Evolutionary conservation across 92 coral and sea anemone species (phyloP), one percentile per base, ranked within the genome.

Genomic region (Umimayanthus kanabou): DNA sequence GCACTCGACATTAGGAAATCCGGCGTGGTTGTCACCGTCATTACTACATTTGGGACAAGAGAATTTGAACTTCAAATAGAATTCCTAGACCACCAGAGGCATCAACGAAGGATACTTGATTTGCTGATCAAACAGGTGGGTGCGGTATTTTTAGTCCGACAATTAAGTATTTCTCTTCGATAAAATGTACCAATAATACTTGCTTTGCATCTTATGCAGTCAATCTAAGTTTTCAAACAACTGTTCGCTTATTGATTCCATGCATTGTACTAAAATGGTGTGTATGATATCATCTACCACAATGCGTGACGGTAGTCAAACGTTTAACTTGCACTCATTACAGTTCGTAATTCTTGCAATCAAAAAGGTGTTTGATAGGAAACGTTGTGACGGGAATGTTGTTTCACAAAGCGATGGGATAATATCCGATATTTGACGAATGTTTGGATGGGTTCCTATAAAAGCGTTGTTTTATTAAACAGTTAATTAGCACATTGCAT

Each of bases 161-260:
- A 69, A 69, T 69, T 69, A 4, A 69, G 37, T 6, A n/a, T 69
- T 28, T 69, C 73, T 69, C 73, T 69, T 69, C 30, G 73, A 69
- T 66, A 66, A 66, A 66, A 66, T 66, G 72, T 39, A 39, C 42
- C 42, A 39, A 39, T 39, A 39, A 39, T 39, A 39, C 4, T 39
- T 39, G 42, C 42, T 45, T 45, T 45, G 49, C 49, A 45, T 5
- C 9, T 45, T 7, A 4, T 45, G 49, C 49, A 45, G 49, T 22
- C 73, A 69, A 22, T 16, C 28, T 66, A 66, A 66, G 6, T 66
- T 66, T 66, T 16, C 29, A 66, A 66, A 66, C 29, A 66, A 66
- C 72, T 66, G 72, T 66, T 66, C 72, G 72, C 28, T 66, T 66
- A 66, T 66, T 66, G 72, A 66, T 66, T 66, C 72, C 72, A 66